A percentile compares a stretch with the other conserved stretches of the same genome.
phyloP scores from a whole-genome alignment of 2,797 vertebrate species.

The Xerus rutilus region DNA sequence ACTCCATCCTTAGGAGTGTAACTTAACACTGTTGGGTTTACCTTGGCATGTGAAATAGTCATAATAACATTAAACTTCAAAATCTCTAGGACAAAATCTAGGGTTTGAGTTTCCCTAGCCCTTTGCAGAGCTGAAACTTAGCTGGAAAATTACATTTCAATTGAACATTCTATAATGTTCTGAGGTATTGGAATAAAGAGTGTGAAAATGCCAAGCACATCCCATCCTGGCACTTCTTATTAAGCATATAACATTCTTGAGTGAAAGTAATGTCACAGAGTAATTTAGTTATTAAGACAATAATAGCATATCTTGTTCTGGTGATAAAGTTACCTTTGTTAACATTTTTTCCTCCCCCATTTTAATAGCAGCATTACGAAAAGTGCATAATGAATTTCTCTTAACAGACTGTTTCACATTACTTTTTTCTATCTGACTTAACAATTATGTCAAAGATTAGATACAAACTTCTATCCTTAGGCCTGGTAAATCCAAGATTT shows the following conservation, averaged over 20 bases:
- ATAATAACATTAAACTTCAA: conserved; percentile 74
- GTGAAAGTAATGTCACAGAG: conserved; percentile 67
- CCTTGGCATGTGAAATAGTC: conserved; percentile 74
- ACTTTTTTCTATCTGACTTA: conserved; percentile 56
- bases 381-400: conserved; percentile 54
- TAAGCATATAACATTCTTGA: conserved; percentile 67
- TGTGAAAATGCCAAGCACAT: conserved; percentile 63
- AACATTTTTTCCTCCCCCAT: conserved; percentile 38
- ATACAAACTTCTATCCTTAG: conserved; percentile 20
- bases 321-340: conserved; percentile 69
- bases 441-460: not conserved
- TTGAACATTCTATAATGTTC: conserved; percentile 71
- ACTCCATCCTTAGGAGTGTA: conserved; percentile 56
- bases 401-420: conserved; percentile 32
- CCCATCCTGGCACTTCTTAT: conserved; percentile 54
- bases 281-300: conserved; percentile 75
- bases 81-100: conserved; percentile 61
- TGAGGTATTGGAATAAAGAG: conserved; percentile 68
- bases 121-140: conserved; percentile 68
- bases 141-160: conserved; percentile 77
- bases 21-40: conserved; percentile 71
- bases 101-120: conserved; percentile 69
- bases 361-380: conserved; percentile 70
- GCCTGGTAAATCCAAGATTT: conserved; percentile 50
- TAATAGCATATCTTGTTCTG: conserved; percentile 72